phyloP scores from a whole-genome alignment of 2,888 invertebrate genomes.

The Ellobium chinense region DNA sequence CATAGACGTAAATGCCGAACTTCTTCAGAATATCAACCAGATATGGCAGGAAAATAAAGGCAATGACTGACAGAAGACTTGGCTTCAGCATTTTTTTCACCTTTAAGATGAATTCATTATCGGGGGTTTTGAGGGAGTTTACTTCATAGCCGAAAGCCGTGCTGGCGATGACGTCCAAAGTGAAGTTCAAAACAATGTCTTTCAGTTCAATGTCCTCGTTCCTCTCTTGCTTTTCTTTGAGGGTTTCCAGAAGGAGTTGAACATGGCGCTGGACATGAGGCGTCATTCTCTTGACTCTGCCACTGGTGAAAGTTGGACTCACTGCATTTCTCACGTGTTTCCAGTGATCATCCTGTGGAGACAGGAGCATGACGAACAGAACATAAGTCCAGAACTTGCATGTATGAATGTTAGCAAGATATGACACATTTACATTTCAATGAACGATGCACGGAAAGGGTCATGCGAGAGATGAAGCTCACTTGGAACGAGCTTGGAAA shows the following conservation, averaged over 20 bases:
- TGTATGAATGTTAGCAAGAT: too few species aligned
- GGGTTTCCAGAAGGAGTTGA: neutral
- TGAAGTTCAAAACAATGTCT: neutral
- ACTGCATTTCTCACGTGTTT: neutral
- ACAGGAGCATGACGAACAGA: too few species aligned
- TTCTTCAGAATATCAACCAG: neutral
- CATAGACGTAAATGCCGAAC: neutral
- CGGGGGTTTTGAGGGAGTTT: conserved; percentile 51
- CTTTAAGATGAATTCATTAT: conserved; percentile 55
- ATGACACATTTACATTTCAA: too few species aligned
- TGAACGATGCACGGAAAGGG: too few species aligned
- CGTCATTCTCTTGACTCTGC: neutral
- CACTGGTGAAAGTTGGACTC: neutral
- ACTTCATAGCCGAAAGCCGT: conserved; percentile 6
- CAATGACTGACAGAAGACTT: neutral
- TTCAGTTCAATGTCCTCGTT: neutral
- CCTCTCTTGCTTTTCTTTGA: neutral
- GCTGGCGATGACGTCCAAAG: neutral
- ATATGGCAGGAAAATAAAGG: neutral
- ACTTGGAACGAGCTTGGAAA: too few species aligned
- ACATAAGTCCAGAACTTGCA: too few species aligned
- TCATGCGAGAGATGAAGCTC: too few species aligned
- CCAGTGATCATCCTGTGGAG: conserved; percentile 17
- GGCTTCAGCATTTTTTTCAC: conserved; percentile 45
- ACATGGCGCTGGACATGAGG: neutral